phyloP scores from a whole-genome alignment of 1,140 invertebrate species.

The Cydia amplana region DNA sequence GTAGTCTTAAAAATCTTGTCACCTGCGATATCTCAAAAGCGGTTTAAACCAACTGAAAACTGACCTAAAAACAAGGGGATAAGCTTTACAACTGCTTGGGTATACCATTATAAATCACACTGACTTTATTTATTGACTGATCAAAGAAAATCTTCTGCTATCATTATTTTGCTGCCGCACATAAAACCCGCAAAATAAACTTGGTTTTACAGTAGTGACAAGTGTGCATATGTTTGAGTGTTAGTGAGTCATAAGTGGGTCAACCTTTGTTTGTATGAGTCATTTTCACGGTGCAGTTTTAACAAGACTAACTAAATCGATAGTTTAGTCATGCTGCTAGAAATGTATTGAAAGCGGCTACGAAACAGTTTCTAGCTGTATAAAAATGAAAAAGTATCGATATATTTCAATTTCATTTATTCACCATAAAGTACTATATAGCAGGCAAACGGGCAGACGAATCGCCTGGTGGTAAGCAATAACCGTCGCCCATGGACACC shows the following conservation, averaged over 20 bases:
- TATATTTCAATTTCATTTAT: no score
- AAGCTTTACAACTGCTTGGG: neutral
- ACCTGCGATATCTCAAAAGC: neutral
- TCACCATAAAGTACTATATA: no score
- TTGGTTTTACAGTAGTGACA: neutral
- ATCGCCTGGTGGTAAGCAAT: no score
- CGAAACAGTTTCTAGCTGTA: no score
- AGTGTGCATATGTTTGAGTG: neutral
- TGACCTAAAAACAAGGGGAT: neutral
- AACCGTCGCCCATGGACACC: no score
- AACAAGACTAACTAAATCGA: neutral
- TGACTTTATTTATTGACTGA: neutral
- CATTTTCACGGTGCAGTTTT: constrained; percentile 6
- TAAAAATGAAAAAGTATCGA: no score
- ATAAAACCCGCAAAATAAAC: neutral
- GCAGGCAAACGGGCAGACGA: no score
- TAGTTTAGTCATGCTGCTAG: neutral
- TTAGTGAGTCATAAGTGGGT: neutral
- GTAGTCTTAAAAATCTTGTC: neutral
- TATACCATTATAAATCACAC: neutral
- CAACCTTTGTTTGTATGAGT: constrained; percentile 2
- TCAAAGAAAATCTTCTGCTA: neutral
- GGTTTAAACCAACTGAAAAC: neutral
- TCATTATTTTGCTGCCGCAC: neutral
- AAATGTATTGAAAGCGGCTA: neutral